A percentile compares a stretch with the other conserved stretches of the same genome.
phyloP scores from a whole-genome alignment of 2,797 vertebrate genomes.

The Sebastes baramenuke region DNA sequence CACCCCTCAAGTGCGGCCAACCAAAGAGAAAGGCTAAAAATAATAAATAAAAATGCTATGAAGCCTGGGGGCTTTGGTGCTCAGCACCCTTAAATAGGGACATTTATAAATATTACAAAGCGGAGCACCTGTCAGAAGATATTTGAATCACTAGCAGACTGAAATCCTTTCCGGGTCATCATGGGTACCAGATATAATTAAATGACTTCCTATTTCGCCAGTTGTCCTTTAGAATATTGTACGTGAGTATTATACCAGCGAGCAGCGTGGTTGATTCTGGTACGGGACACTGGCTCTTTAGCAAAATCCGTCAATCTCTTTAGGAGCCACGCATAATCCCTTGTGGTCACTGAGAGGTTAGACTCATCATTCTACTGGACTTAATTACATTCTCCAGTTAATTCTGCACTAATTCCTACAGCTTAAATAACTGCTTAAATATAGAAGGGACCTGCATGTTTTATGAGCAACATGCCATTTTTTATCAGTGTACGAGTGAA shows the following conservation, averaged over 20 bases:
- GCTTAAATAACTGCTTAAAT: neutral
- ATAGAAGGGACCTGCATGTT: neutral
- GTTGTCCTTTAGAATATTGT: neutral
- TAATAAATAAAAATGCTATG: neutral
- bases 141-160: constrained; percentile 64
- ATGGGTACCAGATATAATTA: constrained; percentile 48
- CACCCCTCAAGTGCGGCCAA: constrained; percentile 32
- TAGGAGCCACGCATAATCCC: constrained; percentile 29
- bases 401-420: constrained; percentile 22
- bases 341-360: constrained; percentile 55
- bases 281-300: neutral
- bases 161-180: constrained; percentile 64
- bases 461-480: neutral
- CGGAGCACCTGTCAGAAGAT: constrained; percentile 71
- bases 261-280: neutral
- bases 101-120: constrained; percentile 83
- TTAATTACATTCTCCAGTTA: constrained; percentile 29
- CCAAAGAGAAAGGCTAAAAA: constrained; percentile 56
- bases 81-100: constrained; percentile 70
- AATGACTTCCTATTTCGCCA: constrained; percentile 9
- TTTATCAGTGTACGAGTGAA: neutral
- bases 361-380: constrained; percentile 18
- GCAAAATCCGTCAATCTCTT: constrained; percentile 19
- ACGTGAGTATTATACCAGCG: constrained; percentile 9
- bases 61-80: constrained; percentile 62